Evolutionary conservation across 2,113 vertebrate genomes (phyloP).

Genomic region (Apeltes quadracus): DNA sequence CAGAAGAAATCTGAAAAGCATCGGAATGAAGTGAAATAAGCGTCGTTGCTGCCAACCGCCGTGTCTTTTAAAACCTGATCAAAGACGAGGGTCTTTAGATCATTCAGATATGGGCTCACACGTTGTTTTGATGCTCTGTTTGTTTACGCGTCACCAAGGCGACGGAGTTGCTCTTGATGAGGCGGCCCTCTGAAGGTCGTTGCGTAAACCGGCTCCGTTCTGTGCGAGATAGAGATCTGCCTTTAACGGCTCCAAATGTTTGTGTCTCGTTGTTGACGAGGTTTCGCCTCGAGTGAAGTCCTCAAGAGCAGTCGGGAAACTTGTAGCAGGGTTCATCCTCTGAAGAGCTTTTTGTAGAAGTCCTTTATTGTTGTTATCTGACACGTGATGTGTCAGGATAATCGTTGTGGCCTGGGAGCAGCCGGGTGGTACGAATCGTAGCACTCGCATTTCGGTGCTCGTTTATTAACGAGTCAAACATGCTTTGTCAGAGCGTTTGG

Average conservation of each 20-base stretch:
- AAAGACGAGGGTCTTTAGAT: slow-evolving; percentile 43
- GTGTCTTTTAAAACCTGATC: slow-evolving; percentile 31
- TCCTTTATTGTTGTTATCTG: too few relatives aligned
- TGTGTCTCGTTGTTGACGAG: slow-evolving; percentile 45
- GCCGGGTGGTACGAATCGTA: slow-evolving; percentile 30
- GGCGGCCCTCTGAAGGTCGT: slow-evolving; percentile 28
- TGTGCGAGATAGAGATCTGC: slow-evolving; percentile 42
- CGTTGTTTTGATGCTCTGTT: slow-evolving; percentile 44
- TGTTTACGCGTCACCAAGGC: slow-evolving; percentile 61
- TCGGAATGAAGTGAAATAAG: background rate
- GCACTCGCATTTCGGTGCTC: slow-evolving; percentile 25
- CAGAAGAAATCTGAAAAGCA: background rate
- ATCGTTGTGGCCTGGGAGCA: slow-evolving; percentile 38
- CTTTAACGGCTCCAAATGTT: slow-evolving; percentile 17
- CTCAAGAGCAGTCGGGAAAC: slow-evolving; percentile 63
- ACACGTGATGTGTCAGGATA: slow-evolving; percentile 51
- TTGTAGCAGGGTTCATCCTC: slow-evolving; percentile 63
- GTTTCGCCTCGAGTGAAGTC: slow-evolving; percentile 40
- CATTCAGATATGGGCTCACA: slow-evolving; percentile 1
- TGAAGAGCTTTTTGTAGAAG: too few relatives aligned
- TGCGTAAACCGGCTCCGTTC: slow-evolving; percentile 9
- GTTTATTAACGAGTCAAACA: slow-evolving; percentile 17
- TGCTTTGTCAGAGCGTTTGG: slow-evolving; percentile 20
- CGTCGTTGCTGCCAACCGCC: slow-evolving; percentile 1
- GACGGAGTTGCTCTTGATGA: slow-evolving; percentile 34